These are phyloP conservation scores for Sarcophaga rosellei DNA, from an alignment of 2,888 invertebrate species.

Conservation along the genomic window DNA sequence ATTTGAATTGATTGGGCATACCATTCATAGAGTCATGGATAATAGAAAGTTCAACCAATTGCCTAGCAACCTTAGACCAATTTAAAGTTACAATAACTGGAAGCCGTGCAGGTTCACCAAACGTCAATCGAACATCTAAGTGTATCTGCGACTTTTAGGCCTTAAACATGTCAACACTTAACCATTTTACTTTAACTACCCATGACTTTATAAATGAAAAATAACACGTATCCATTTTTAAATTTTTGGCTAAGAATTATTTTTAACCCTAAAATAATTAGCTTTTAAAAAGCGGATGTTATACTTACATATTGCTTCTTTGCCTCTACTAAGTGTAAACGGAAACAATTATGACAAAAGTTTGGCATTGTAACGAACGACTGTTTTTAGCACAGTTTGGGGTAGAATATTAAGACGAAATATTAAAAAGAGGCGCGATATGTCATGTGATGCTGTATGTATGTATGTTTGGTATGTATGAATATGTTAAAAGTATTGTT, in stretches of 20 bases:
- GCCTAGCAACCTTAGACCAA: no score
- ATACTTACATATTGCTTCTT: constrained; percentile 38
- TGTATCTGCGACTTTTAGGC: no score
- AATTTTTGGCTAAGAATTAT: background rate
- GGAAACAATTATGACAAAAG: constrained; percentile 67
- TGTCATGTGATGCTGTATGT: constrained; percentile 45
- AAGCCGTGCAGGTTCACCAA: no score
- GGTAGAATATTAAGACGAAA: background rate
- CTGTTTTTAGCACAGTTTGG: constrained; percentile 4
- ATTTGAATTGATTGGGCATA: no score
- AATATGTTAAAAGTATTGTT: constrained; percentile 58
- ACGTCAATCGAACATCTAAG: no score
- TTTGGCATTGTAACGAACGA: constrained; percentile 55
- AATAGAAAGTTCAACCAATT: no score
- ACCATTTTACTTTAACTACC: no score
- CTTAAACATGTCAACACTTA: no score
- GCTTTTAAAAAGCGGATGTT: constrained; percentile 58
- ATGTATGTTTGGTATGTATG: constrained; percentile 19
- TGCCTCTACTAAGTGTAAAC: constrained; percentile 50
- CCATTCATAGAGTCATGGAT: no score
- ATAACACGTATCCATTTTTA: background rate
- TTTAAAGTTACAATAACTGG: no score
- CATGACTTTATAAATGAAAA: no score
- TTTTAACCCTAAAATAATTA: constrained; percentile 37
- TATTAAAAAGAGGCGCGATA: constrained; percentile 60